Base-by-base conservation (phyloP, 2,113 vertebrate genomes). In the Danionella cerebrum region DNA sequence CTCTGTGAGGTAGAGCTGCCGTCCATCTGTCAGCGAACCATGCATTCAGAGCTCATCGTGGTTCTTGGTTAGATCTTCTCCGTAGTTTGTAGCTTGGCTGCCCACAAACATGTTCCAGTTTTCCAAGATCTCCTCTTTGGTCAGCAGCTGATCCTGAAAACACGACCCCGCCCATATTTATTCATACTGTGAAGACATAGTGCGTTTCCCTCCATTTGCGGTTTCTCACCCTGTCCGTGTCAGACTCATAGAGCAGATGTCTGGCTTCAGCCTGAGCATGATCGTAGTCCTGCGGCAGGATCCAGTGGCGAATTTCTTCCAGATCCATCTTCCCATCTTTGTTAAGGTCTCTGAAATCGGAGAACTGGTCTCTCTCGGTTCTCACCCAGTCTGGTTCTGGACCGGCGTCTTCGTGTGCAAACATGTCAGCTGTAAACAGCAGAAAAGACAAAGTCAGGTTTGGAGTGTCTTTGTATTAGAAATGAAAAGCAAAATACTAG, bases 21-120 rank as follows among this genome's bases (percentile, higher is more conserved):
- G 64, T 42, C 12, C 27, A 13, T 53, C 51, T 31, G 51, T 53
- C 51, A 45, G 16, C 10, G n/a, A n/a, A n/a, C n/a, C n/a, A n/a
- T 35, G 21, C 38, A 35, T 25, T 98, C 90, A 98, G 73, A 99
- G 90, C 62, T 99, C 96, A 33, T 97, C 94, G 0, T 97, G 96
- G 75, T 92, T 93, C 81, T 87, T 93, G 14, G 93, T 99, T 74
- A 99, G 94, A 67, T 99, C 96, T 72, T 98, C 96, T 53, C 96
- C 96, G 0, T 98, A 98, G 84, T 98, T 99, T 69, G 95, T 99
- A 71, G 96, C 96, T 76, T 98, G 96, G 80, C 96, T 99, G 82
- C 96, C 96, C 19, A 99, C 96, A 5, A 99, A 98, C 95, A 99
- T 97, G 82, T 96, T 97, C 96, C 96, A 98, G 71, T 99, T 98